Base-by-base conservation (phyloP, 2,888 invertebrate genomes). In the Erebia aethiops region DNA sequence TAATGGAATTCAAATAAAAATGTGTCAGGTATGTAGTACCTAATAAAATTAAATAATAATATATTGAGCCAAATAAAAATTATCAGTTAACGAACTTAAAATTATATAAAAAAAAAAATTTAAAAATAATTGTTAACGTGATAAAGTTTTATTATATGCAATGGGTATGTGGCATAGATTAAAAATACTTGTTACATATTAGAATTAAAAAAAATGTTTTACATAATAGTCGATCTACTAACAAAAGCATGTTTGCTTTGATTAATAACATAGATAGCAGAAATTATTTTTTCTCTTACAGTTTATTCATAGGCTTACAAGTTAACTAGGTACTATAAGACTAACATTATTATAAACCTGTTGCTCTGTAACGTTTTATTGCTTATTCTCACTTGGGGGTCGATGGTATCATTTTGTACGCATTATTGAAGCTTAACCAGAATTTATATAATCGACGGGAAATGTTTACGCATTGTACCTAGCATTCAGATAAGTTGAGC, bases 381-480 rank as follows among this genome's bases (percentile, higher is more conserved):
- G 56, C 57, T 69, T 26, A 69, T 69, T 63, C 63, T 63, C 69
- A 69, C n/a, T 69, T 51, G 57, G 49, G 56, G 49, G 63, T 63
- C 46, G 67, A 57, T 64, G 60, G 9, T 70, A 52, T 54, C 16
- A 18, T 51, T 60, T 64, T 64, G 56, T 46, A 46, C 54, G 13
- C 41, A 70, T 70, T 61, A 66, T 35, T 70, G 61, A 54, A 46
- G 62, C 41, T 66, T 61, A 46, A 35, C 51, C 56, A 69, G 58
- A 69, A 69, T 56, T 75, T 71, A 67, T 71, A 71, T 74, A 69
- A 71, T 64, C 67, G 65, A 14, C 66, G 43, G 68, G 51, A 66
- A 70, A 68, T 73, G 71, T 72, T 71, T 68, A 73, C 66, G 69
- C 68, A 70, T 69, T 68, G 68, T 70, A n/a, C n/a, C n/a, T n/a